Percentiles rank a stretch among this genome's conserved stretches.
These are phyloP conservation scores for Seriola quinqueradiata DNA, from an alignment of 2,113 vertebrate genomes.

Conservation along the genomic window DNA sequence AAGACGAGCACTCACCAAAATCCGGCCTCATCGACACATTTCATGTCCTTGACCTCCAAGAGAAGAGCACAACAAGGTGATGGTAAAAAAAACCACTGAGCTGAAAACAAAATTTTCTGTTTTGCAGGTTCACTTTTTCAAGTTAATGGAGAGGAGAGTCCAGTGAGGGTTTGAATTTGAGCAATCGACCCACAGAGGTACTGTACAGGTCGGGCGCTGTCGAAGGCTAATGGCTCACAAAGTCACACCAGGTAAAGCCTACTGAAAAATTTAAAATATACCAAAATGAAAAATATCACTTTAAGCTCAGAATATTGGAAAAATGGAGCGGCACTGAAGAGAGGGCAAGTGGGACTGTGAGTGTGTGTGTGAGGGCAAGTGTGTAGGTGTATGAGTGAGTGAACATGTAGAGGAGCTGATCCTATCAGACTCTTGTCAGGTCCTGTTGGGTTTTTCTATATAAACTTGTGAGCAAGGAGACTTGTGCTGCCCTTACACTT, in stretches of 20 bases:
- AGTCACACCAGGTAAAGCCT: slow-evolving; percentile 59
- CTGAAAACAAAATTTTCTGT: slow-evolving; percentile 32
- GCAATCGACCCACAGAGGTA: slow-evolving; percentile 19
- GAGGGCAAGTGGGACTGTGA: slow-evolving; percentile 62
- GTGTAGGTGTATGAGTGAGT: slow-evolving; percentile 62
- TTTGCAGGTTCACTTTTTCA: slow-evolving; percentile 7
- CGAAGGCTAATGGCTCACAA: slow-evolving; percentile 44
- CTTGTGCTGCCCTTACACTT: slow-evolving; percentile 45
- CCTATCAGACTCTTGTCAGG: slow-evolving; percentile 67
- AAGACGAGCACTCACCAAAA: background rate
- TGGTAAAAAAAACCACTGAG: background rate
- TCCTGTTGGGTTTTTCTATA: slow-evolving; percentile 60
- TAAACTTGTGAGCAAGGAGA: slow-evolving; percentile 47
- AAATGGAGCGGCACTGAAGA: slow-evolving; percentile 59
- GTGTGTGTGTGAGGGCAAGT: slow-evolving; percentile 52
- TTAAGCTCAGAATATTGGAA: slow-evolving; percentile 50
- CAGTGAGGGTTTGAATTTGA: background rate
- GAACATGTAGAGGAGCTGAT: slow-evolving; percentile 57
- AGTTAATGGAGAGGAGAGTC: slow-evolving; percentile 11
- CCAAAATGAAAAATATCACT: slow-evolving; percentile 66
- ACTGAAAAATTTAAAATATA: slow-evolving; percentile 64
- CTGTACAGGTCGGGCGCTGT: slow-evolving; percentile 11
- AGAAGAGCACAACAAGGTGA: background rate
- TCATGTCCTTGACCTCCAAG: slow-evolving; percentile 18
- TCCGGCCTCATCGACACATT: background rate